Evolutionary conservation across 1,140 invertebrate species (phyloP).

Genomic region (Drosophila mayri): DNA sequence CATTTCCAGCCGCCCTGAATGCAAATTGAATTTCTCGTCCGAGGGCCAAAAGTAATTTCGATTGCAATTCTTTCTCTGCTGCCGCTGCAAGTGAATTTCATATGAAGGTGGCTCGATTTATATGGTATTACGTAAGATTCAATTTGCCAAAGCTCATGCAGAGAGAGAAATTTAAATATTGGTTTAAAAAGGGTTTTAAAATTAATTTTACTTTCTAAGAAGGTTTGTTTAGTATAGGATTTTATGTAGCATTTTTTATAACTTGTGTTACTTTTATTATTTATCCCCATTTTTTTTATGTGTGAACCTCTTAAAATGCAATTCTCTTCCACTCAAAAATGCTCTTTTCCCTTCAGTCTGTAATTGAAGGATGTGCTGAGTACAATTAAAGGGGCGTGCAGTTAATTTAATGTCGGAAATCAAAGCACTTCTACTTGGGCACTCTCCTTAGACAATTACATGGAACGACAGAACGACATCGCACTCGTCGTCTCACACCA

Average conservation of each 20-base stretch:
- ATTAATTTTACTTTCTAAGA: not conserved
- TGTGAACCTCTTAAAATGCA: slow-evolving; percentile 7
- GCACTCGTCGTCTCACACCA: slow-evolving; percentile 25
- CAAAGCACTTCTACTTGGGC: slow-evolving; percentile 69
- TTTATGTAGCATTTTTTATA: too few species aligned
- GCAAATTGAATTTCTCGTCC: slow-evolving; percentile 55
- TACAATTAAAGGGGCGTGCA: slow-evolving; percentile 67
- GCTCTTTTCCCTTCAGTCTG: not conserved
- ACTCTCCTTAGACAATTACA: slow-evolving; percentile 49
- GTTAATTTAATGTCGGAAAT: slow-evolving; percentile 72
- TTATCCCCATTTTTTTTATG: not conserved
- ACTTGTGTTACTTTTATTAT: too few species aligned
- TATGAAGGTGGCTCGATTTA: slow-evolving; percentile 55
- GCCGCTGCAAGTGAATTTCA: slow-evolving; percentile 61
- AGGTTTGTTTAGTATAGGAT: not conserved
- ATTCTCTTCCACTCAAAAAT: slow-evolving; percentile 7
- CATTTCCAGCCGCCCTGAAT: slow-evolving; percentile 32
- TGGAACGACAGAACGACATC: slow-evolving; percentile 57
- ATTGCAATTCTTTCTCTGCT: slow-evolving; percentile 52
- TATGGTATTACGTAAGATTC: slow-evolving; percentile 50
- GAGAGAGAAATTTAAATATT: slow-evolving; percentile 1
- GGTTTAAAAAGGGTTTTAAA: not conserved
- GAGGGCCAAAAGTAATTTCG: slow-evolving; percentile 55
- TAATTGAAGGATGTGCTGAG: slow-evolving; percentile 35
- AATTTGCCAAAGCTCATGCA: slow-evolving; percentile 45